Base-by-base conservation (phyloP, 2,797 vertebrate species). In the Protonibea diacanthus region DNA sequence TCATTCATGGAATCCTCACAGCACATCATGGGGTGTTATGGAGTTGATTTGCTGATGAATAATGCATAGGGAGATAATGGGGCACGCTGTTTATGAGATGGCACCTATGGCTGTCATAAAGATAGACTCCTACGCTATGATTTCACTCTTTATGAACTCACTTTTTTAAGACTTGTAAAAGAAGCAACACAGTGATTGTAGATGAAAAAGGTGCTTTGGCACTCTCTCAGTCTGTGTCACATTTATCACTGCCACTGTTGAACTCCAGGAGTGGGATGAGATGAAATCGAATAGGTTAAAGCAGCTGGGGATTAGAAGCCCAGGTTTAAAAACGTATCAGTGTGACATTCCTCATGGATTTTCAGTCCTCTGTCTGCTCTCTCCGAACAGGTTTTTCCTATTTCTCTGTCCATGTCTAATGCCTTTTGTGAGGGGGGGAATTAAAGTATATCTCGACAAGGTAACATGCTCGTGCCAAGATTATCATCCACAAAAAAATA, bases 21-120 rank as follows among this genome's bases (percentile, higher is more conserved):
- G 63, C 51, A 61, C 80, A 84, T 84, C 53, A 72, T n/a, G 14
- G 27, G 66, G 13, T 59, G 59, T 80, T 82, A 75, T 33, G 44
- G 60, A 79, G 47, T 55, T 80, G 72, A 88, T 86, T 85, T 55
- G 59, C 57, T 52, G 20, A 78, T 86, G 64, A 90, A 90, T 86
- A 82, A 90, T 91, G 65, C 56, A 87, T 80, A 10, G 68, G 29
- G 18, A 70, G 44, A 74, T 78, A 56, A 78, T 56, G 65, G 59
- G 27, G 15, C 25, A 12, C 23, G 20, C 21, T 59, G 33, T 61
- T 81, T 72, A 58, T 74, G 51, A 75, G 67, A 67, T 53, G 40
- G 21, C 52, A 80, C 27, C 42, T 59, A 60, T 61, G 56, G 55
- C 15, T 76, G 59, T 56, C 78, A 64, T 69, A n/a, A 71, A 86